Conservation (phyloP, 2,888 invertebrate genomes). For the Priocnemis perturbator region DNA sequence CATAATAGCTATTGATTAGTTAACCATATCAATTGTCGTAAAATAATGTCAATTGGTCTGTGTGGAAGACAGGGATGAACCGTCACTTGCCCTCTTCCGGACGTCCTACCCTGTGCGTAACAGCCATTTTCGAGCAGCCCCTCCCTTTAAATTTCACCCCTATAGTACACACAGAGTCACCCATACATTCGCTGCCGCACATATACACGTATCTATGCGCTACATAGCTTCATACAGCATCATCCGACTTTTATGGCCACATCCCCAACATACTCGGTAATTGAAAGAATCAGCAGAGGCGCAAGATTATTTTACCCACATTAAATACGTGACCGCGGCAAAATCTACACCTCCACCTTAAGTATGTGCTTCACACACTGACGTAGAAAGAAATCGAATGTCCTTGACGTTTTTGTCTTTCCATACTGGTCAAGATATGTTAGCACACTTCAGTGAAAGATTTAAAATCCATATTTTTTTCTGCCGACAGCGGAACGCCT, state of each 20-base stretch:
- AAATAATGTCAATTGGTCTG: conserved; percentile 65
- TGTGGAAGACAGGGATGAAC: conserved; percentile 56
- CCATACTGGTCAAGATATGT: no score
- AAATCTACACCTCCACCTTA: no score
- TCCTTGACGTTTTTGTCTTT: no score
- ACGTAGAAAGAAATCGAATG: no score
- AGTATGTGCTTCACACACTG: no score
- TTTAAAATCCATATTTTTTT: no score
- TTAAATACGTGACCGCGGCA: no score
- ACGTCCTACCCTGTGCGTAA: conserved; percentile 69
- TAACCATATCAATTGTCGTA: conserved; percentile 59
- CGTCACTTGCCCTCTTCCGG: conserved; percentile 66
- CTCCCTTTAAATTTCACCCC: conserved; percentile 70
- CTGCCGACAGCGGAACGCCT: no score
- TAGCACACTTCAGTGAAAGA: no score
- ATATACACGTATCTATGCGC: conserved; percentile 23
- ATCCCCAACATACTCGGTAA: neutral
- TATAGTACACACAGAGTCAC: conserved; percentile 53
- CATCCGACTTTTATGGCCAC: neutral
- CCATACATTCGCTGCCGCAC: conserved; percentile 23
- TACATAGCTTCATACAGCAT: neutral
- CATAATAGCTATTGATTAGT: conserved; percentile 68
- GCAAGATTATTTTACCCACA: no score
- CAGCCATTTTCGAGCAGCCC: conserved; percentile 73
- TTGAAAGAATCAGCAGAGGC: no score